Conservation (phyloP, 1,140 invertebrate species). For the Polypedilum pembai region DNA sequence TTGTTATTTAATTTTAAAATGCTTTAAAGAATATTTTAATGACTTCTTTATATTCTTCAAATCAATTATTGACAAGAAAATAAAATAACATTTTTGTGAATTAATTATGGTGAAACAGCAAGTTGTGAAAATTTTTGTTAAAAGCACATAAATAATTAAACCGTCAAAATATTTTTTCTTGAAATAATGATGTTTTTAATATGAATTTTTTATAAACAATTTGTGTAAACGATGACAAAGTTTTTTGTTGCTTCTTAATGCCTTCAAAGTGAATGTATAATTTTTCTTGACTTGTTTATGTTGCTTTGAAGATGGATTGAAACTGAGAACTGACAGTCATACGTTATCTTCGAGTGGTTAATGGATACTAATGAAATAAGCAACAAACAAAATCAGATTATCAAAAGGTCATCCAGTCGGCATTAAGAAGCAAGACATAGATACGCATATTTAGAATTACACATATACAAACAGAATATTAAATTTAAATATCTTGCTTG, state of each 20-base stretch:
- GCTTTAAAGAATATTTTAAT: no score
- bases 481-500: neutral
- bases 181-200: neutral
- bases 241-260: neutral
- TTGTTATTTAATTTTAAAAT: no score
- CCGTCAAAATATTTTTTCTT: constrained; percentile 1
- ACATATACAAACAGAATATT: constrained; percentile 10
- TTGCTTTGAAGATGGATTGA: no score
- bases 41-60: no score
- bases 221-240: neutral
- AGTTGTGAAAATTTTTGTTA: neutral
- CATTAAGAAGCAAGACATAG: neutral
- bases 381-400: constrained; percentile 2
- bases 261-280: neutral
- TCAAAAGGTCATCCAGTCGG: neutral
- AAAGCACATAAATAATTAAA: constrained; percentile 19
- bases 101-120: no score
- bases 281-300: no score
- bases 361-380: constrained; percentile 27
- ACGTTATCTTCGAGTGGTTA: constrained; percentile 1
- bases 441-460: neutral
- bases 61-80: no score
- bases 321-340: neutral
- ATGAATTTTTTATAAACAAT: constrained; percentile 25
- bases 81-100: no score